Evolutionary conservation across 2,888 invertebrate species (phyloP).

Genomic region (Crocallis elinguaria): DNA sequence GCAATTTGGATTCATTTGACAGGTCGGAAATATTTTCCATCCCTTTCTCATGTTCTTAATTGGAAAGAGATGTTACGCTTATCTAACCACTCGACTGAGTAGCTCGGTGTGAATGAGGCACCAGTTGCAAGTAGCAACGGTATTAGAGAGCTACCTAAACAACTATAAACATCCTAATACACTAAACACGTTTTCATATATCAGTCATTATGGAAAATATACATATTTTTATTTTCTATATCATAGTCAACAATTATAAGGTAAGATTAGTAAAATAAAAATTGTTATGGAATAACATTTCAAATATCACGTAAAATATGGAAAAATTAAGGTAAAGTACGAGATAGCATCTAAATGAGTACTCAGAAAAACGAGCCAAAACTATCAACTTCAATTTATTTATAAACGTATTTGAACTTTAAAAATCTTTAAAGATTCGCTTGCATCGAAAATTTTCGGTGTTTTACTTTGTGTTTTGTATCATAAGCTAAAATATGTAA

Average conservation of each 20-base stretch:
- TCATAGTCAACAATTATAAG: constrained; percentile 42
- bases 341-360: not conserved
- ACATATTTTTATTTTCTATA: constrained; percentile 41
- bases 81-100: not conserved
- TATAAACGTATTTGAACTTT: too few species aligned
- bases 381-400: too few species aligned
- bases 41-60: too few species aligned
- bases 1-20: too few species aligned
- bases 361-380: not conserved
- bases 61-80: too few species aligned
- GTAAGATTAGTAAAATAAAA: constrained; percentile 36
- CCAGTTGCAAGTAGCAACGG: constrained; percentile 27
- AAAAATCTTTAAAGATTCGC: too few species aligned
- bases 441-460: too few species aligned
- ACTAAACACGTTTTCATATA: constrained; percentile 34
- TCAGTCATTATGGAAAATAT: constrained; percentile 56
- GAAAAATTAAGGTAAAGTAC: constrained; percentile 25
- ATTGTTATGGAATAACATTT: constrained; percentile 49
- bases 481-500: too few species aligned
- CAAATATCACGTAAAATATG: constrained; percentile 46
- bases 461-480: too few species aligned
- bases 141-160: constrained; percentile 72
- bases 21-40: too few species aligned
- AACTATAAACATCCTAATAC: constrained; percentile 45
- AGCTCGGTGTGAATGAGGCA: constrained; percentile 10